A percentile compares a stretch with the other conserved stretches of the same genome.
These are phyloP conservation scores for Eupithecia insigniata DNA, from an alignment of 2,888 invertebrate species.

Conservation along the genomic window DNA sequence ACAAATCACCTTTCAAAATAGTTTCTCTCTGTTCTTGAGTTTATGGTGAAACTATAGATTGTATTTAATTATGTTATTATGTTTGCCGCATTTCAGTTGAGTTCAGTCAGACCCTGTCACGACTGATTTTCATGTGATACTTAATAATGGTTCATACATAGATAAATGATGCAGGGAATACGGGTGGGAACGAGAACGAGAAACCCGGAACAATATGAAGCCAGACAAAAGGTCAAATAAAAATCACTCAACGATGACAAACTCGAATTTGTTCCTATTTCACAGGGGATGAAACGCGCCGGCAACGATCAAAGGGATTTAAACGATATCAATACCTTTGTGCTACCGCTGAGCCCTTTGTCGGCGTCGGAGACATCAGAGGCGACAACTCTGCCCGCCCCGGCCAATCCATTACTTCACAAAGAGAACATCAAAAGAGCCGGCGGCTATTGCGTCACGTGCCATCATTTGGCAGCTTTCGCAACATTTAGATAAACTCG, in stretches of 20 bases:
- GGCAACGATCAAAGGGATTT: conserved; percentile 76
- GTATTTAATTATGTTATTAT: conserved; percentile 26
- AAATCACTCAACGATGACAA: conserved; percentile 32
- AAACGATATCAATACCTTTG: conserved; percentile 80
- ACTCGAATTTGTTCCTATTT: conserved; percentile 40
- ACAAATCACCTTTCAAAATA: conserved; percentile 29
- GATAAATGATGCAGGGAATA: conserved; percentile 13
- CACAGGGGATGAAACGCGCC: conserved; percentile 65
- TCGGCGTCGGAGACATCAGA: conserved; percentile 72
- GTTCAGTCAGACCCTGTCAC: neutral
- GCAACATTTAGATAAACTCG: conserved; percentile 41
- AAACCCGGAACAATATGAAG: conserved; percentile 23
- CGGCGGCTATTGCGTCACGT: conserved; percentile 71
- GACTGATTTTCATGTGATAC: conserved; percentile 12
- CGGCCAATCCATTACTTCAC: conserved; percentile 71
- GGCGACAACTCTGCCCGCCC: conserved; percentile 64
- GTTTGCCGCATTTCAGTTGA: conserved; percentile 5
- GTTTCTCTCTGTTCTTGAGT: conserved; percentile 8
- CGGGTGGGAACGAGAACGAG: conserved; percentile 21
- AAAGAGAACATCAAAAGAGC: conserved; percentile 74
- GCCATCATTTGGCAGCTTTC: conserved; percentile 61
- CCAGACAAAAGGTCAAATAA: conserved; percentile 30
- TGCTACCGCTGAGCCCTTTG: conserved; percentile 77
- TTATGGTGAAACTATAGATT: conserved; percentile 22
- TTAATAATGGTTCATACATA: conserved; percentile 8